Evolutionary conservation across 2,113 vertebrate genomes (phyloP), one percentile per base, ranked within the genome.

Genomic region (Aplodontia rufa): DNA sequence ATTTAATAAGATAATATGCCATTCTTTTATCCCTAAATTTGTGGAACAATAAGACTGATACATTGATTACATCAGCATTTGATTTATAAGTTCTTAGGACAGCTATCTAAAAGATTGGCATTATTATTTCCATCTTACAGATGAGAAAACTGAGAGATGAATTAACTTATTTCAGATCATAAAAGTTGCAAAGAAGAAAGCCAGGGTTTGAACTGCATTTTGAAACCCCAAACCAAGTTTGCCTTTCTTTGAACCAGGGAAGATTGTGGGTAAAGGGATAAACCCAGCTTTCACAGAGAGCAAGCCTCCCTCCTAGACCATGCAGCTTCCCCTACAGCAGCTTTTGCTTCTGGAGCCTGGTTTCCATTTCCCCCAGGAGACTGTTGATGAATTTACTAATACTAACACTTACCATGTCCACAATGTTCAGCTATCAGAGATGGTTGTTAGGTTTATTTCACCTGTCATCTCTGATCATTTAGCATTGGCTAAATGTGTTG

Each of bases 1-100:
- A 55, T 96, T 87, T 80, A 91, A 91, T 84, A 49, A 97, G 69
- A 74, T 37, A 68, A 35, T 62, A 16, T 10, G 17, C 26, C 45
- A 42, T n/a, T 72, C 42, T 55, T 45, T 0, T 75, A 62, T 83
- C n/a, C 30, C 26, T 88, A 72, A 10, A 76, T 94, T 85, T 87
- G 13, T 90, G 22, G 24, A 68, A 68, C 68, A 91, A 45, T 35
- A 87, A 35, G n/a, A 80, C 60, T 80, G 78, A 64, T 76, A 37
- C 3, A 60, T 74, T 42, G 64, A 51, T 30, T 32, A 30, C 8
- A 75, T 87, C 75, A 30, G 11, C 32, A 60, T 76, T 90, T 84
- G 45, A 53, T 71, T 80, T 64, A 66, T 64, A 62, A 79, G 53
- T 64, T 72, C 72, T 60, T 79, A 92, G 35, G 78, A 60, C 42